Evolutionary conservation across 2,113 vertebrate species (phyloP).

Genomic region (Eubucco bourcierii): DNA sequence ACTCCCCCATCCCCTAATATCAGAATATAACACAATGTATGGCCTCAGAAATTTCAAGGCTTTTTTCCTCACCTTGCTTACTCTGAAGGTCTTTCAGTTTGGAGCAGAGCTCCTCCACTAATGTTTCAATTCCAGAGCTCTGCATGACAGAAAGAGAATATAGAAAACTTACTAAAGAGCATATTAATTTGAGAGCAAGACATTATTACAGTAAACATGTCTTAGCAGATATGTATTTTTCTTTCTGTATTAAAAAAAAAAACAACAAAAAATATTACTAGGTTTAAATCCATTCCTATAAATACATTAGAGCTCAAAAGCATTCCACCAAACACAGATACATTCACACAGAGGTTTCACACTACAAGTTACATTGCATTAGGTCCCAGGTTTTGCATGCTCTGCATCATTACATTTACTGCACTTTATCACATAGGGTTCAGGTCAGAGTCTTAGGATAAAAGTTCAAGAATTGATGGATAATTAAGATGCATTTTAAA

Average conservation of each 20-base stretch:
- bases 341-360: not conserved
- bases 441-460: not conserved
- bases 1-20: not conserved
- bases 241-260: not conserved
- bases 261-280: not conserved
- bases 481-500: not conserved
- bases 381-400: not conserved
- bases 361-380: not conserved
- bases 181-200: not conserved
- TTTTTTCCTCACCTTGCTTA: slow-evolving; percentile 87
- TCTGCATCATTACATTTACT: not conserved
- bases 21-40: not conserved
- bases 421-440: not conserved
- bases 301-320: not conserved
- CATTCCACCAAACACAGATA: not conserved
- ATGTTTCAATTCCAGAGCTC: slow-evolving; percentile 97
- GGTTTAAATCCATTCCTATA: not conserved
- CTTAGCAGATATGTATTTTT: not conserved
- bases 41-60: not conserved
- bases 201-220: not conserved
- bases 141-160: slow-evolving; percentile 31
- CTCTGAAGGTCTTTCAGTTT: slow-evolving; percentile 97
- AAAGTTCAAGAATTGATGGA: not conserved
- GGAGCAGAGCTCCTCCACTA: slow-evolving; percentile 99
- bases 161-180: not conserved